Conservation (phyloP, 2,888 invertebrate genomes). For the Pandemis cinnamomeana region DNA sequence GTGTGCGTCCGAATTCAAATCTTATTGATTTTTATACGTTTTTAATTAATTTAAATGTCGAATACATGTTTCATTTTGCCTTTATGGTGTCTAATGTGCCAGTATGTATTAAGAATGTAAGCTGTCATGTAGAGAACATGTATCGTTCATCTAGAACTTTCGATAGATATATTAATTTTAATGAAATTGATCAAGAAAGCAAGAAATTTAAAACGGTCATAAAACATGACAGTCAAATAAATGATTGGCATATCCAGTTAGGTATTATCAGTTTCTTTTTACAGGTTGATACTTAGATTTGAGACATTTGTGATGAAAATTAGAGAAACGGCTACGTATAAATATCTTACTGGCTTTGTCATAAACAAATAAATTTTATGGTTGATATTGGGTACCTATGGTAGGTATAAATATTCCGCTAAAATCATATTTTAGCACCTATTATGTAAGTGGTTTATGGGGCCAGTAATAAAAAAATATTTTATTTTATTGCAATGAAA, state of each 20-base stretch:
- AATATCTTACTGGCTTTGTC: too few relatives aligned
- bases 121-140: constrained; percentile 20
- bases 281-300: too few relatives aligned
- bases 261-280: too few relatives aligned
- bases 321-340: too few relatives aligned
- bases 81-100: constrained; percentile 20
- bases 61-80: constrained; percentile 29
- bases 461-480: not conserved
- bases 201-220: constrained; percentile 2
- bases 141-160: constrained; percentile 22
- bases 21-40: constrained; percentile 47
- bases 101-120: constrained; percentile 7
- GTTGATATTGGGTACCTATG: too few relatives aligned
- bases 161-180: not conserved
- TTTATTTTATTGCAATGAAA: not conserved
- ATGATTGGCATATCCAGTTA: too few relatives aligned
- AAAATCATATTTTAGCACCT: too few relatives aligned
- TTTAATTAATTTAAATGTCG: constrained; percentile 48
- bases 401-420: too few relatives aligned
- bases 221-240: not conserved
- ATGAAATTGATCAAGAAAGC: constrained; percentile 3
- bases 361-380: too few relatives aligned
- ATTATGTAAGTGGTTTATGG: too few relatives aligned
- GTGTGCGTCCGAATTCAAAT: constrained; percentile 57
- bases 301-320: too few relatives aligned